Base-by-base conservation (phyloP, 2,888 invertebrate species). In the Athalia cordata region DNA sequence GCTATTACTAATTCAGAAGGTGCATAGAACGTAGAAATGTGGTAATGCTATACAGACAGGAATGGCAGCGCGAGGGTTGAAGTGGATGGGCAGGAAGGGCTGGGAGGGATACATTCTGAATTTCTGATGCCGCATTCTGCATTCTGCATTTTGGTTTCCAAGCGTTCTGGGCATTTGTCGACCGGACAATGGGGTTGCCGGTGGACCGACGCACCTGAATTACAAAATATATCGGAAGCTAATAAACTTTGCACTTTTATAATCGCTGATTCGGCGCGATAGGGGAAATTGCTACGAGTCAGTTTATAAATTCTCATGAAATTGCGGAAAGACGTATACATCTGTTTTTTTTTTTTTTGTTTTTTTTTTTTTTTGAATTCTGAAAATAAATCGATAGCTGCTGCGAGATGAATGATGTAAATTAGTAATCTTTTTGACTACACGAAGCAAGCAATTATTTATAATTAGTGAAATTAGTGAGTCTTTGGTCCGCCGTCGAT, bases 1-100 rank as follows among this genome's bases (percentile, higher is more conserved):
- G 84, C 84, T 81, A 87, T 87, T 87, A 86, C 86, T 87, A 87
- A 87, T 87, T 87, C 87, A 87, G 86, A 86, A 87, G 86, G 87
- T 83, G 85, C 86, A 84, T 82, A 29, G 75, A 43, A 75, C 29
- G 64, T 62, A 52, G 75, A 50, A 61, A 62, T 52, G 62, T n/a
- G 75, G 62, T 64, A 75, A 62, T 75, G 75, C 62, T 52, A 62
- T 45, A 50, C 52, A 45, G 61, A 29, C 49, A 15, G 61, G 59
- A n/a, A n/a, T 45, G 72, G 57, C 13, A 45, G 57, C 15, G 45
- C 59, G 72, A 47, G 52, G 13, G 52, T 49, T 59, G 52, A 7
- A 8, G 62, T 6, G n/a, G 13, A 29, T 6, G 61, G 61, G 61
- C 43, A 47, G 29, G 68, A 55, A 29, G 11, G 50, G 50, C 5